Evolutionary conservation across 2,113 vertebrate genomes (phyloP), one percentile per base, ranked within the genome.

Genomic region (Origma solitaria): DNA sequence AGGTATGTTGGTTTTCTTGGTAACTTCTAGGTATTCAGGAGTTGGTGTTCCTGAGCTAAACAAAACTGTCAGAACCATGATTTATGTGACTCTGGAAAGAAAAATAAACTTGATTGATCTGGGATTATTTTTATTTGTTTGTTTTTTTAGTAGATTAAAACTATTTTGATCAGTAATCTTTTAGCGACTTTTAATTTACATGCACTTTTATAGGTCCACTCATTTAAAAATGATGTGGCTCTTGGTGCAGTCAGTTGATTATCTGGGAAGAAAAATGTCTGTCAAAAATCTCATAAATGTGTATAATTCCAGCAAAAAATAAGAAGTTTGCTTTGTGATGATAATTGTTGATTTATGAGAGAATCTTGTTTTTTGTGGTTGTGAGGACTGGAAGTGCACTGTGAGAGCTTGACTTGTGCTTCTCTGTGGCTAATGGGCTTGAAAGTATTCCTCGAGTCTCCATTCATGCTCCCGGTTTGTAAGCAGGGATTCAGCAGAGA

Each of bases 141-240:
- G 53, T 22, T 3, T 10, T 35, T 50, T 13, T 7, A 31, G 11
- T 45, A 15, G 21, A 16, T 79, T 11, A 25, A 22, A 65, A 62
- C 23, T 88, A 1, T 22, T 62, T 53, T 4, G 45, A 42, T 51
- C 8, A 9, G 30, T 69, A 37, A 56, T 62, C 5, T 72, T 79
- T 15, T 15, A 23, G 58, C 45, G 15, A 13, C 42, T 69, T 87
- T 62, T 47, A 85, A 87, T 73, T 51, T 57, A 2, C 7, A 9
- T 0, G 0, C 1, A 2, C 22, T 64, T 78, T 28, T 68, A 16
- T 61, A 45, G 42, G 11, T 53, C 17, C 4, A 2, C 42, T 77
- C 25, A 7, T 77, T 72, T 50, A 44, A 69, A 83, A 42, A 23
- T 57, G 5, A 0, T 15, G 31, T 1, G 2, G 13, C n/a, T 60